Base-by-base conservation (phyloP, 2,113 vertebrate species). In the Phasianus colchicus region DNA sequence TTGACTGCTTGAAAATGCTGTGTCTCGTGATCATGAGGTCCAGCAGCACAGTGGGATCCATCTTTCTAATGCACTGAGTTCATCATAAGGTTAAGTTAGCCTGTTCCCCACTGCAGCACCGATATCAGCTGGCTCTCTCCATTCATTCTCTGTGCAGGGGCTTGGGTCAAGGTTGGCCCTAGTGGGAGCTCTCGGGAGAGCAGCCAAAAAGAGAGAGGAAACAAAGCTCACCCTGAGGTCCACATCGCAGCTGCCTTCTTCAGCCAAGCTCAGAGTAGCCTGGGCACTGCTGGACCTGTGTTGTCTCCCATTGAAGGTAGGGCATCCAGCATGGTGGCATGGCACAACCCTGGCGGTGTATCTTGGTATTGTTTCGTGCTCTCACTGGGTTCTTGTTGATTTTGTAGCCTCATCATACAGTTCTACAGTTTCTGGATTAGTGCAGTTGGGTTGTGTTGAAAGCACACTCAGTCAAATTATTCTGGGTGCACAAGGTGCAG, bases 381-480 rank as follows among this genome's bases (percentile, higher is more conserved):
- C 11, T 61, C 11, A 36, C 21, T 40, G 5, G 1, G 10, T 12
- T 25, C 32, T 43, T 30, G 34, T 27, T 27, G 16, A 15, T 42
- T 72, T 72, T 40, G 34, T 50, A 57, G 17, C 21, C 22, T 15
- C 36, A 50, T 32, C 36, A 27, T 4, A 25, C 25, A 74, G 22
- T 25, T 34, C 18, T 69, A 57, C 25, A 20, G 6, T 78, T 66
- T 89, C 66, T 30, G 12, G 25, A 43, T 76, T 30, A 18, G 30
- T 13, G 27, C 3, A 12, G 64, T 17, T 0, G 1, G 4, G 8
- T 42, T 42, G 15, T 24, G 25, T 45, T 36, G 1, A 36, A 67
- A 52, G 45, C 18, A 16, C 6, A 13, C 0, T 18, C 0, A 6
- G 48, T 58, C 0, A 0, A 14, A 13, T 30, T 58, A 1, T 40